Conservation (phyloP, 2,113 vertebrate species). For the Sebastes fasciatus region DNA sequence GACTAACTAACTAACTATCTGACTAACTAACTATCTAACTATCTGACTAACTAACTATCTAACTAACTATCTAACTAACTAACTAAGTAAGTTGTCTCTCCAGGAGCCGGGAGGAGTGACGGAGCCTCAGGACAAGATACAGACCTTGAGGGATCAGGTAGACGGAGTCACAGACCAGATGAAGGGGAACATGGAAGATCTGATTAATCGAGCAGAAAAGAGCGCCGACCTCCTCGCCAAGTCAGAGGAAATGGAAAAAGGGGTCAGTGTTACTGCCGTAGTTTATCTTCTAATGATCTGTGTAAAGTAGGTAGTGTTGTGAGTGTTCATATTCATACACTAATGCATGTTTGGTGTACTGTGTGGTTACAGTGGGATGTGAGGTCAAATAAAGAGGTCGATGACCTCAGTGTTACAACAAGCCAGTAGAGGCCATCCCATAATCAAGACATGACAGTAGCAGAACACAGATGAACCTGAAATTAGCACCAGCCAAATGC, state of each 20-base stretch:
- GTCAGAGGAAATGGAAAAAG: background rate
- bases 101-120: background rate
- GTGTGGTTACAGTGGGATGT: too few relatives aligned
- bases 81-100: background rate
- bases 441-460: background rate
- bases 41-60: too few relatives aligned
- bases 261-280: background rate
- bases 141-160: background rate
- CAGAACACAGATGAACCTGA: background rate
- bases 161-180: background rate
- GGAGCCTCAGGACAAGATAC: background rate
- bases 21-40: background rate
- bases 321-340: background rate
- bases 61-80: background rate
- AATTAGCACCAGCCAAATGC: too few relatives aligned
- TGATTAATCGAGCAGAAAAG: background rate
- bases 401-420: background rate
- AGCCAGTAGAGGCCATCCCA: background rate
- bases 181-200: background rate
- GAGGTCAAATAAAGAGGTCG: background rate
- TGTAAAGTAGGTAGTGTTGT: background rate
- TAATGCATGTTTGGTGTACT: background rate
- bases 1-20: too few relatives aligned
- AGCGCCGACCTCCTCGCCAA: fast-evolving
- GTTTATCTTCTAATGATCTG: background rate